phyloP scores from a whole-genome alignment of 2,797 vertebrate genomes.

The Chaetophractus vellerosus region DNA sequence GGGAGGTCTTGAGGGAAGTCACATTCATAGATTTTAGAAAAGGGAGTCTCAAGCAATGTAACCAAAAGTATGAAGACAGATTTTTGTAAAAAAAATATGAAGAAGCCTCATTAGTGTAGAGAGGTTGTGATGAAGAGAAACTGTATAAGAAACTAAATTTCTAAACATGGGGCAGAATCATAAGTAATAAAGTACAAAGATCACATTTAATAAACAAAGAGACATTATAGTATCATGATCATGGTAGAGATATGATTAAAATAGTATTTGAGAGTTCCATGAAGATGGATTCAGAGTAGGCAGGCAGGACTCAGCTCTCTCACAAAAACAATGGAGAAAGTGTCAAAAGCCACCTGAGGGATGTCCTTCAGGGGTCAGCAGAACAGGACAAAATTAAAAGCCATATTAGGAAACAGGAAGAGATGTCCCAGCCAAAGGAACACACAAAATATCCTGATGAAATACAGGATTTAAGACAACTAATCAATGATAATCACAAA shows the following conservation, averaged over 20 bases:
- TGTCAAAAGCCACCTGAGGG: too few relatives aligned
- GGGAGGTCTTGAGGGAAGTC: neutral
- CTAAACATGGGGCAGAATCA: neutral
- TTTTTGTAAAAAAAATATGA: conserved; percentile 16
- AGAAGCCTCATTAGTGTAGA: neutral
- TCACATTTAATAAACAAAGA: conserved; percentile 15
- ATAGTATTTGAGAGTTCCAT: too few relatives aligned
- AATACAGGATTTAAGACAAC: too few relatives aligned
- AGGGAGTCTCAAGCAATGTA: conserved; percentile 46
- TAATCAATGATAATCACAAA: too few relatives aligned
- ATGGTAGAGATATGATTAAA: neutral
- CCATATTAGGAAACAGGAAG: too few relatives aligned
- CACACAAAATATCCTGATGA: too few relatives aligned
- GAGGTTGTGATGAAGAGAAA: neutral
- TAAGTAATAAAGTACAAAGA: neutral
- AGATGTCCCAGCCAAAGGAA: too few relatives aligned
- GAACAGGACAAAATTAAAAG: too few relatives aligned
- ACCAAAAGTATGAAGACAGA: neutral
- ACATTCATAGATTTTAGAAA: conserved; percentile 1
- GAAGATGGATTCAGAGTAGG: too few relatives aligned
- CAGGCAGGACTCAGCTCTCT: too few relatives aligned
- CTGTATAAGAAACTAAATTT: neutral
- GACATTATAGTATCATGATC: neutral
- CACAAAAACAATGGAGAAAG: too few relatives aligned
- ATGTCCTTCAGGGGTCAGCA: too few relatives aligned